A percentile compares a stretch with the other conserved stretches of the same genome.
phyloP scores from a whole-genome alignment of 2,113 vertebrate species.

The Leptobrachium leishanense region DNA sequence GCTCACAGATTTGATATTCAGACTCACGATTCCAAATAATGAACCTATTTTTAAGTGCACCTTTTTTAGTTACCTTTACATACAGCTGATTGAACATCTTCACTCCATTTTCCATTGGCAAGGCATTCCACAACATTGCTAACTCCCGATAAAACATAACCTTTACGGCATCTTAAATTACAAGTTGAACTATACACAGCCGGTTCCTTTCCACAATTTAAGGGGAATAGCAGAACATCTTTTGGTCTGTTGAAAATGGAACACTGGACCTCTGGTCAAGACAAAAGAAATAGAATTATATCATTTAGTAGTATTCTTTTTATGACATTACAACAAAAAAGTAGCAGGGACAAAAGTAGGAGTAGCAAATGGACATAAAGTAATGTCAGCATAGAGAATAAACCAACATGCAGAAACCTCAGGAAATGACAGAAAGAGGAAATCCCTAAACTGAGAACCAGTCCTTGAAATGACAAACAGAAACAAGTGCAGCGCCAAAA shows the following conservation, averaged over 20 bases:
- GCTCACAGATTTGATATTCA: no score
- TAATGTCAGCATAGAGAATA: no score
- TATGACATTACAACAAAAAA: no score
- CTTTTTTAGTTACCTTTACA: conserved; percentile 79
- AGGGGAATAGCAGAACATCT: conserved; percentile 75
- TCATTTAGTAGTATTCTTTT: no score
- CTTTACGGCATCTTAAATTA: conserved; percentile 78
- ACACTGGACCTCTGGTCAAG: conserved; percentile 78
- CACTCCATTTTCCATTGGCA: conserved; percentile 83
- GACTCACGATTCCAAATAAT: no score
- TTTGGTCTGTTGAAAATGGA: conserved; percentile 69
- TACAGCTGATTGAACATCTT: conserved; percentile 70
- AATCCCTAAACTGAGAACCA: no score
- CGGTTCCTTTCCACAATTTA: conserved; percentile 75
- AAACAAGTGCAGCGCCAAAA: no score
- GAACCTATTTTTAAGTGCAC: not conserved
- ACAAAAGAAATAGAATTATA: conserved; percentile 8
- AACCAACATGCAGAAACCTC: no score
- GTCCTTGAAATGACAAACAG: no score
- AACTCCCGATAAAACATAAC: conserved; percentile 79
- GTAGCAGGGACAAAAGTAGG: no score
- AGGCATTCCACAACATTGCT: conserved; percentile 77
- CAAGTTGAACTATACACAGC: conserved; percentile 72
- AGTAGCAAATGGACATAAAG: no score
- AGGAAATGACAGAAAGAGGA: no score